Evolutionary conservation across 2,888 invertebrate genomes (phyloP).

Genomic region (Papilio demoleus): DNA sequence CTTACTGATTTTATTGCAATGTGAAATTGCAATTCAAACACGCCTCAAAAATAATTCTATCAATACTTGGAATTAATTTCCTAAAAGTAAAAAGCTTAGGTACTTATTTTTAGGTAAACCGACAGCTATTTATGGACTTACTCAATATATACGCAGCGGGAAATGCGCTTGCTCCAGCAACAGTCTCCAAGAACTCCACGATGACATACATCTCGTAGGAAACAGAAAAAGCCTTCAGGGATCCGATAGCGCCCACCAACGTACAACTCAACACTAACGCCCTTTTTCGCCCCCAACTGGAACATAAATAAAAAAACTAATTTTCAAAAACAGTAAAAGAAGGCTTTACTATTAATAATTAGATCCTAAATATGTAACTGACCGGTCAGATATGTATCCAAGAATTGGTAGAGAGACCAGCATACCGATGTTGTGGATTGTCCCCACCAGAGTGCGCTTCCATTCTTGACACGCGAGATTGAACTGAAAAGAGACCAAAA

Average conservation of each 20-base stretch:
- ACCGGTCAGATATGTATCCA: conserved; percentile 88
- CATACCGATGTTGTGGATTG: conserved; percentile 89
- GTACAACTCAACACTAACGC: conserved; percentile 72
- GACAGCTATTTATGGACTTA: too few species aligned
- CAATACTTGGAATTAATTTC: too few species aligned
- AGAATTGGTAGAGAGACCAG: conserved; percentile 88
- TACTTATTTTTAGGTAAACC: too few species aligned
- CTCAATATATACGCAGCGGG: conserved; percentile 83
- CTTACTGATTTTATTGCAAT: not conserved
- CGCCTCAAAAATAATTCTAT: too few species aligned
- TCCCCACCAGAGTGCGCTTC: conserved; percentile 90
- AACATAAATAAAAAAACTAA: not conserved
- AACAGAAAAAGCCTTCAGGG: conserved; percentile 83
- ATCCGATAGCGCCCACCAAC: conserved; percentile 74
- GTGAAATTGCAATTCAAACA: not conserved
- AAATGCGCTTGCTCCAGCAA: conserved; percentile 83
- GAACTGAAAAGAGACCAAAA: conserved; percentile 61
- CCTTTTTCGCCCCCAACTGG: conserved; percentile 74
- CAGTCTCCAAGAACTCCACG: conserved; percentile 84
- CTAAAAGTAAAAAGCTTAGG: too few species aligned
- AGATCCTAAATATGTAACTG: conserved; percentile 42
- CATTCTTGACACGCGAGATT: conserved; percentile 84
- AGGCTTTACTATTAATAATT: too few species aligned
- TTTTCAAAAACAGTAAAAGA: too few species aligned
- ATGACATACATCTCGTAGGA: conserved; percentile 83